phyloP scores from a whole-genome alignment of 1,140 invertebrate species.

The Eueides isabella region DNA sequence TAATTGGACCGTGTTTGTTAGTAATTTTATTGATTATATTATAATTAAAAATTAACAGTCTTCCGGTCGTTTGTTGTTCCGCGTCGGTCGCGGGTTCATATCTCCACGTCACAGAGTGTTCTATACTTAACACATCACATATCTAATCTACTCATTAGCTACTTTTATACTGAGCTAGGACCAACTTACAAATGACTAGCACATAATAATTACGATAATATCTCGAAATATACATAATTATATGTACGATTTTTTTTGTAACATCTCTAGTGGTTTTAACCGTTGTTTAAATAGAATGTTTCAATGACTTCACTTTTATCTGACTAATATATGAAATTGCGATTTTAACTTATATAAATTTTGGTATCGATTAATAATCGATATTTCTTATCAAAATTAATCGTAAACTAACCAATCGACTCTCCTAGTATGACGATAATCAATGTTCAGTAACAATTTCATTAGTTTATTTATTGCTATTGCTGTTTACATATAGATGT shows the following conservation, averaged over 20 bases:
- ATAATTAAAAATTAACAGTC: background rate
- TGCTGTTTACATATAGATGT: slow-evolving; percentile 63
- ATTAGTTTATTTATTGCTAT: slow-evolving; percentile 43
- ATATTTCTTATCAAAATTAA: background rate
- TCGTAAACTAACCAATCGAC: slow-evolving; percentile 1
- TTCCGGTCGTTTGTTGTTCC: slow-evolving; percentile 33
- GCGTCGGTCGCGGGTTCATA: slow-evolving; percentile 31
- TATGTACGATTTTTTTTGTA: slow-evolving; percentile 12
- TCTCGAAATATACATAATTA: slow-evolving; percentile 22
- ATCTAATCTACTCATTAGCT: slow-evolving; percentile 77
- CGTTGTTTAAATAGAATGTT: slow-evolving; percentile 10
- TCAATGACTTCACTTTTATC: slow-evolving; percentile 2
- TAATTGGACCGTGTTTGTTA: slow-evolving; percentile 25
- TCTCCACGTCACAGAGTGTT: slow-evolving; percentile 48
- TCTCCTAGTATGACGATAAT: slow-evolving; percentile 1
- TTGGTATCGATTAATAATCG: background rate
- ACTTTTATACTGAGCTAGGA: slow-evolving; percentile 73
- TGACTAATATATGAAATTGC: background rate
- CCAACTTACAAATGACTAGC: slow-evolving; percentile 53
- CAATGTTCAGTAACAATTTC: slow-evolving; percentile 8
- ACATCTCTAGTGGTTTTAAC: slow-evolving; percentile 22
- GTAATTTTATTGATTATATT: background rate
- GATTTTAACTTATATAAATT: background rate
- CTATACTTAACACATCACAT: slow-evolving; percentile 76
- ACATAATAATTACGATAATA: slow-evolving; percentile 24